Conservation (phyloP, 2,113 vertebrate genomes). For the Lasiurus borealis region DNA sequence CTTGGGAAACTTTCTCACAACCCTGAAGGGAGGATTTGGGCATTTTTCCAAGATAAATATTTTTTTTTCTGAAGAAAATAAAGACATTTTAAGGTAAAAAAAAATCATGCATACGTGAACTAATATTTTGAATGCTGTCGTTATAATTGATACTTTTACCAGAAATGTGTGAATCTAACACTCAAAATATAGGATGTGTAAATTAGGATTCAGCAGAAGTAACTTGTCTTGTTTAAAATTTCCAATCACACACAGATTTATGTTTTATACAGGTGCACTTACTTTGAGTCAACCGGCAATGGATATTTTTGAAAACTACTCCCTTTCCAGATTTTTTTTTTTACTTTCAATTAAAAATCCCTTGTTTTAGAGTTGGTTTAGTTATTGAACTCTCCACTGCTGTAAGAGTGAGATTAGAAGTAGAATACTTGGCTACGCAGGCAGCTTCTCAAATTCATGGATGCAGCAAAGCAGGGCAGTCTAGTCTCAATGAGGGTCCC, state of each 20-base stretch:
- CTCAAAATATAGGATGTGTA: neutral
- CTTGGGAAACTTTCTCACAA: neutral
- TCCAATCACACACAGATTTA: neutral
- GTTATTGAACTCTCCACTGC: neutral
- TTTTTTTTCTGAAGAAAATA: slow-evolving; percentile 23
- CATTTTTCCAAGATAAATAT: neutral
- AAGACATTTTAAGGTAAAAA: slow-evolving; percentile 29
- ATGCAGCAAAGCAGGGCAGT: neutral
- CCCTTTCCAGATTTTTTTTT: neutral
- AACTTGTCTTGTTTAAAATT: neutral
- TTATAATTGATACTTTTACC: slow-evolving; percentile 39
- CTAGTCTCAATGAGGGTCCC: neutral
- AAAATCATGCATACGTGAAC: neutral
- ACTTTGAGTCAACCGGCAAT: neutral
- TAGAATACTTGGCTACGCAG: neutral
- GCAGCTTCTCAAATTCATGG: neutral
- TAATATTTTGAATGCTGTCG: neutral
- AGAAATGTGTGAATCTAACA: neutral
- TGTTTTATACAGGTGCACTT: neutral
- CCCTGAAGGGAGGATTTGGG: neutral
- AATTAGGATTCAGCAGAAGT: neutral
- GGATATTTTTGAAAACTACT: slow-evolving; percentile 29
- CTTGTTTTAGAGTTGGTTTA: neutral
- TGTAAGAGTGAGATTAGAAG: neutral
- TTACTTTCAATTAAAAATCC: neutral